A percentile compares a stretch with the other conserved stretches of the same genome.
phyloP scores from a whole-genome alignment of 2,113 vertebrate genomes.

The Calyptommatus sinebrachiatus region DNA sequence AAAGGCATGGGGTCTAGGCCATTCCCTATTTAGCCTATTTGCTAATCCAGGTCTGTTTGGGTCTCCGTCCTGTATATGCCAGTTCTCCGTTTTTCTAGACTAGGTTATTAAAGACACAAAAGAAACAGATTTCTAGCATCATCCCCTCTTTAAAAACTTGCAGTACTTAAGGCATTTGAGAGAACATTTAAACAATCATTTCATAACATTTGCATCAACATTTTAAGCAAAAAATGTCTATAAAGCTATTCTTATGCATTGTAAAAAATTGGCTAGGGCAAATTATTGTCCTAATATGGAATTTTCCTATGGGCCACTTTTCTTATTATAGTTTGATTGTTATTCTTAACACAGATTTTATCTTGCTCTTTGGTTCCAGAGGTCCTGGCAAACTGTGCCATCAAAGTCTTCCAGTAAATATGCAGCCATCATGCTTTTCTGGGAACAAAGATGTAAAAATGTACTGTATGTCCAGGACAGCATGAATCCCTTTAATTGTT shows the following conservation, averaged over 20 bases:
- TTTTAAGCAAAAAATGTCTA: constrained; percentile 13
- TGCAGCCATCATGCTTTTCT: constrained; percentile 19
- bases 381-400: constrained; percentile 55
- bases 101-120: background rate
- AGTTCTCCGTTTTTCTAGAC: background rate
- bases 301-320: no score
- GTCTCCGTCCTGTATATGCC: background rate
- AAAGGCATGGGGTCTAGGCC: no score
- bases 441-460: constrained; percentile 43
- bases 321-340: no score
- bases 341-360: constrained; percentile 16
- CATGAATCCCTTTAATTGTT: constrained; percentile 58
- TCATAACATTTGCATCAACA: background rate
- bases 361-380: constrained; percentile 42
- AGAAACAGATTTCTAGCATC: background rate
- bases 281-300: background rate
- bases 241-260: background rate
- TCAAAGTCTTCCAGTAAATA: constrained; percentile 41
- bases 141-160: background rate
- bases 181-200: constrained; percentile 10
- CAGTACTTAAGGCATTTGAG: background rate
- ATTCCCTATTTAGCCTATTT: background rate
- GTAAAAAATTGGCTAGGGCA: no score
- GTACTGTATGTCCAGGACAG: constrained; percentile 21
- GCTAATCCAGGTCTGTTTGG: background rate